Evolutionary conservation across 1,140 invertebrate species (phyloP), one percentile per base, ranked within the genome.

Genomic region (Teleopsis dalmanni): DNA sequence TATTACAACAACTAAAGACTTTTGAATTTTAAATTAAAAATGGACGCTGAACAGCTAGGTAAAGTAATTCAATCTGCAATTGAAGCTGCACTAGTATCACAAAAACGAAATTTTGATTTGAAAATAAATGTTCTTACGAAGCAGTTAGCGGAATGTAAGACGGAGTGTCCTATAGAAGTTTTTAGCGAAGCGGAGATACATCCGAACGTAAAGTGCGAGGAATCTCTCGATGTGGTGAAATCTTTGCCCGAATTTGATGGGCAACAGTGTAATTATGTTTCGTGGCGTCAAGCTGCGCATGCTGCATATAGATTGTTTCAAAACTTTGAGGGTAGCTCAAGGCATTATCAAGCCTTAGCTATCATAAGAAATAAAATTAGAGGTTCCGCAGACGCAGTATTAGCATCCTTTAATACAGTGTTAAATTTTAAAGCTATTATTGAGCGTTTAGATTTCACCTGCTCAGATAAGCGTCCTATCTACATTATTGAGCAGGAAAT

Each of bases 361-460:
- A 57, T 55, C 18, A 43, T 57, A 4, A 36, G 52, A 37, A 63
- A 58, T 37, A 57, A 59, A 54, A 48, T 26, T n/a, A 41, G 18
- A 38, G 51, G 42, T 8, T 7, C 50, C 8, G 57, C 52, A 6
- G 37, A 59, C 16, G 47, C 25, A 9, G 47, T 52, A 11, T 36
- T 60, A n/a, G 18, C 57, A 7, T 56, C 52, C 3, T 53, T 35
- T 21, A 33, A 56, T 25, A 58, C 55, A 19, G 19, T 34, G 3
- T 13, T 55, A 2, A 59, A 59, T 47, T 57, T 57, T 26, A 46
- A 55, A 4, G 53, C 53, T 2, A 59, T 54, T 21, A 53, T 56
- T 1, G 26, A 25, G 31, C 3, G 56, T 1, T 27, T 54, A 9
- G 52, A 54, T 23, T 54, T 54, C 25, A 49, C 54, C 2, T 54